These are phyloP conservation scores for Drosophila ezoana DNA, from an alignment of 2,888 invertebrate species.

Conservation along the genomic window DNA sequence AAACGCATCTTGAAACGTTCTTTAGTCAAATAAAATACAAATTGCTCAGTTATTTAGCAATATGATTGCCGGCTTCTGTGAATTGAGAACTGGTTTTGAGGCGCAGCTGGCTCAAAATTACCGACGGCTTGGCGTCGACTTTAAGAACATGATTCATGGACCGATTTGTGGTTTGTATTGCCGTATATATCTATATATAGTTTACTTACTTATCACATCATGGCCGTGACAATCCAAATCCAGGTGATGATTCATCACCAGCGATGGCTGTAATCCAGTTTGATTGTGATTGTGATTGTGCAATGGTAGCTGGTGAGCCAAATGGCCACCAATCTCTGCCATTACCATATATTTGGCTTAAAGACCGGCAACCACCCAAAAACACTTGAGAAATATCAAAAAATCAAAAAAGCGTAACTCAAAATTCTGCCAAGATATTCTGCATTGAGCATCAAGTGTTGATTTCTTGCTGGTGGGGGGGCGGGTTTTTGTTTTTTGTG, in stretches of 20 bases:
- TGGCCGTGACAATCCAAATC: slow-evolving; percentile 85
- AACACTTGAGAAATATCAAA: slow-evolving; percentile 59
- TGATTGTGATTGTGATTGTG: slow-evolving; percentile 86
- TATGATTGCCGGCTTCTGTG: slow-evolving; percentile 12
- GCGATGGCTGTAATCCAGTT: slow-evolving; percentile 88
- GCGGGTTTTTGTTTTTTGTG: neutral
- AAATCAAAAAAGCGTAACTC: slow-evolving; percentile 43
- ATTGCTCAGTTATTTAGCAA: slow-evolving; percentile 1
- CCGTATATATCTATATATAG: neutral
- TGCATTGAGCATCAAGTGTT: slow-evolving; percentile 61
- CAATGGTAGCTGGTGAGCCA: slow-evolving; percentile 88
- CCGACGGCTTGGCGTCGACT: slow-evolving; percentile 29
- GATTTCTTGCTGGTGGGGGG: slow-evolving; percentile 8
- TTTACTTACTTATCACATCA: slow-evolving; percentile 84
- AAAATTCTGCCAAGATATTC: slow-evolving; percentile 37
- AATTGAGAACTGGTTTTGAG: slow-evolving; percentile 32
- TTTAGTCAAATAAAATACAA: neutral
- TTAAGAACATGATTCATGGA: slow-evolving; percentile 9
- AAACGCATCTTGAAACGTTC: neutral
- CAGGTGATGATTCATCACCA: slow-evolving; percentile 87
- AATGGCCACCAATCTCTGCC: slow-evolving; percentile 89
- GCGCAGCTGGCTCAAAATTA: slow-evolving; percentile 8
- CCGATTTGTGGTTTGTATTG: slow-evolving; percentile 12
- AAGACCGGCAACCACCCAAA: slow-evolving; percentile 70
- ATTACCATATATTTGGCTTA: slow-evolving; percentile 87